Evolutionary conservation across 53 echinoderm and acorn worm genomes (phyloP), one percentile per base, ranked within the genome.

Genomic region (Henricia sp.): DNA sequence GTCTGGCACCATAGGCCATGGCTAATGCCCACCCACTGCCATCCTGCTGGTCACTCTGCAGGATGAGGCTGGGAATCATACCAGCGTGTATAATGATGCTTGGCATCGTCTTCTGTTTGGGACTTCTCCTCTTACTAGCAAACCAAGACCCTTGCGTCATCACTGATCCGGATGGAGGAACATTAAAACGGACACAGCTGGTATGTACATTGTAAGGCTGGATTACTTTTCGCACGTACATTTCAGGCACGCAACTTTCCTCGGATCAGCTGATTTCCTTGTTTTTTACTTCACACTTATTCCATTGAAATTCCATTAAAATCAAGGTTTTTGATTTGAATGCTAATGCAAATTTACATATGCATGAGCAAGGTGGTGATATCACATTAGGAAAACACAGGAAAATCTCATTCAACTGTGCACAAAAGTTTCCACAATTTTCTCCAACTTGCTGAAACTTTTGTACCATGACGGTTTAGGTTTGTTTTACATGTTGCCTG

Each of bases 81-180:
- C 88, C 84, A 35, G 88, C 76, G 63, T 87, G 91, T 67, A 82
- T 89, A 91, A 96, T 93, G 89, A 96, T 93, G 89, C 85, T 89
- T 52, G 96, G 96, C 59, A 74, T 96, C 41, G 74, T 91, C 63
- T 88, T 96, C 50, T 86, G 93, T 38, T 52, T 96, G 0, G 93
- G 48, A 0, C 91, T 93, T 71, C 51, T 72, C 20, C 52, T 72
- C 0, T 37, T 72, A 26, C 36, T 52, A 19, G 72, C 72, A 6
- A 72, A 52, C 33, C 72, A 32, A 52, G 52, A 72, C 17, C 51
- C 53, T 53, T 52, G 72, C 19, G 30, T 52, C n/a, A 44, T 35
- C 17, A 28, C 19, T 3, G 43, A 3, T 34, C 0, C 80, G 89
- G 48, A 42, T 60, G 33, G 57, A 3, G 20, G 23, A 5, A 8